A percentile compares a stretch with the other conserved stretches of the same genome.
Evolutionary conservation across 2,113 vertebrate species (phyloP).

Genomic region (Macrotis lagotis): DNA sequence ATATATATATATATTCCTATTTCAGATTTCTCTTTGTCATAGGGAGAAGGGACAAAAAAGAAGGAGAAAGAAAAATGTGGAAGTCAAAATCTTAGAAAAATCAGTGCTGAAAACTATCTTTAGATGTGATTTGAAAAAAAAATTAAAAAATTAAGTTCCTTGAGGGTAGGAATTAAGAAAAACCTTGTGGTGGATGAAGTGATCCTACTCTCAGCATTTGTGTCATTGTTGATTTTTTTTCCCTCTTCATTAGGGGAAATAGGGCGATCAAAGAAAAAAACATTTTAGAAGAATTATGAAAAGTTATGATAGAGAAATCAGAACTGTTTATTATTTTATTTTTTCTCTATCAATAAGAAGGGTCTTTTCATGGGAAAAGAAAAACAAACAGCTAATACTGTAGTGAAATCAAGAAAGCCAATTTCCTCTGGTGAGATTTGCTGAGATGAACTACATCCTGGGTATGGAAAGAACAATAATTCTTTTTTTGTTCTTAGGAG

Average conservation of each 20-base stretch:
- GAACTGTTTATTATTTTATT: neutral
- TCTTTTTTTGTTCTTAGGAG: too few relatives aligned
- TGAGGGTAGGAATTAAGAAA: neutral
- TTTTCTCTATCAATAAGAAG: neutral
- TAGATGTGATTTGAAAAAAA: too few relatives aligned
- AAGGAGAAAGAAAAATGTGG: too few relatives aligned
- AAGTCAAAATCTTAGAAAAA: too few relatives aligned
- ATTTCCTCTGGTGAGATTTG: neutral
- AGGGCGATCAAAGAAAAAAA: neutral
- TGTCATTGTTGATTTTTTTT: neutral
- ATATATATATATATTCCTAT: too few relatives aligned
- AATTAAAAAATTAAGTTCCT: neutral
- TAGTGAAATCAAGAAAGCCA: neutral
- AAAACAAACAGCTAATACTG: neutral
- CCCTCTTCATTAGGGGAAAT: neutral
- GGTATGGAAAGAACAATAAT: neutral
- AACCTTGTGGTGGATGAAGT: neutral
- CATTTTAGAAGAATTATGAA: neutral
- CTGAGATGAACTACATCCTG: neutral
- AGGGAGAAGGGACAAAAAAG: too few relatives aligned
- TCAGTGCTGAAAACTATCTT: too few relatives aligned
- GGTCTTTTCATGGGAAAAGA: neutral
- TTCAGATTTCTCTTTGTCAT: too few relatives aligned
- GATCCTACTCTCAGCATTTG: neutral
- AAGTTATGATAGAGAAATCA: neutral